Conservation (phyloP, 1,140 invertebrate genomes). For the Steinernema khuongi region DNA sequence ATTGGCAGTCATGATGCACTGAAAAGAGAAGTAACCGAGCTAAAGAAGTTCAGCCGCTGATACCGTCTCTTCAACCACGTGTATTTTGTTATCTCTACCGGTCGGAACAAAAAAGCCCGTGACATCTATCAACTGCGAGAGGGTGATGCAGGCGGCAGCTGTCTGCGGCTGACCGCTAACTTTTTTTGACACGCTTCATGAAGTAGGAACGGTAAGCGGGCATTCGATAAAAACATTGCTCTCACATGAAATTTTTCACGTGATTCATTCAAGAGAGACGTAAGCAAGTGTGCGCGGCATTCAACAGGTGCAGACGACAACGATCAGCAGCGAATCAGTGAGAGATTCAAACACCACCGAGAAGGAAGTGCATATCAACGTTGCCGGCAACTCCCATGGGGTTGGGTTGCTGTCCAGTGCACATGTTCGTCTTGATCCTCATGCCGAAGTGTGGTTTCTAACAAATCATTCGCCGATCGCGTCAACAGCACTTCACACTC, state of each 20-base stretch:
- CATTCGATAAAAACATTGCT: no score
- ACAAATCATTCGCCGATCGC: no score
- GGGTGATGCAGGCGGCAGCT: background rate
- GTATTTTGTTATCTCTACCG: background rate
- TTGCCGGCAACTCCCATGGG: background rate
- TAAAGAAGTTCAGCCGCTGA: background rate
- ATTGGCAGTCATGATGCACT: no score
- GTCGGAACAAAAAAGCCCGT: background rate
- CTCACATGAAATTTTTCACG: no score
- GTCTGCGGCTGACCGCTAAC: background rate
- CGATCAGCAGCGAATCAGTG: no score
- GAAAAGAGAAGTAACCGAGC: background rate
- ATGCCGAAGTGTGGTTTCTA: no score
- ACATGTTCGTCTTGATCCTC: background rate
- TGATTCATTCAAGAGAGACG: background rate
- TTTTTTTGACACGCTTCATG: no score
- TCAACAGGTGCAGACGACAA: background rate
- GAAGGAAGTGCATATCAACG: background rate
- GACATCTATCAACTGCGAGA: conserved; percentile 6
- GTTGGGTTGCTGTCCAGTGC: background rate
- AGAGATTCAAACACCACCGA: background rate
- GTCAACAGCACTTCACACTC: no score
- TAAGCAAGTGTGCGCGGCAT: background rate
- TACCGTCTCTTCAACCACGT: background rate
- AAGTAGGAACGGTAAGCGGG: no score